These are phyloP conservation scores for Microcebus murinus DNA, from an alignment of 2,113 vertebrate genomes.

Conservation along the genomic window DNA sequence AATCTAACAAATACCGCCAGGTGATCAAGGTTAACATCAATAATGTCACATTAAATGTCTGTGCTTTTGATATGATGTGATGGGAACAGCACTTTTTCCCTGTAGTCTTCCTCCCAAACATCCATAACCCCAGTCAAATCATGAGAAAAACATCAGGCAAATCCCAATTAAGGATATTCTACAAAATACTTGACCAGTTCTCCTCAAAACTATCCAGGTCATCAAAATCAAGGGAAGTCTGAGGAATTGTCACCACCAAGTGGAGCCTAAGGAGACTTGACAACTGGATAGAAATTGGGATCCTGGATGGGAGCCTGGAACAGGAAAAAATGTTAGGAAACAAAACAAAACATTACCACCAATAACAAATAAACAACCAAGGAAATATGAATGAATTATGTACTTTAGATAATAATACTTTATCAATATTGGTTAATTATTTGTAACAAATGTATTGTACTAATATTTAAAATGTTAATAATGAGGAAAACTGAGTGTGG, in stretches of 20 bases:
- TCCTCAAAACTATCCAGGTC: background rate
- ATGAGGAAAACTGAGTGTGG: background rate
- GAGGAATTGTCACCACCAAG: background rate
- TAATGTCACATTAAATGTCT: background rate
- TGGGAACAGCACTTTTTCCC: background rate
- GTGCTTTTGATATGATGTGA: background rate
- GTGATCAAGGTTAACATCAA: background rate
- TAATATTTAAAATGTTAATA: background rate
- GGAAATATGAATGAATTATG: background rate
- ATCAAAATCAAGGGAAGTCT: background rate
- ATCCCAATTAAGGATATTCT: background rate
- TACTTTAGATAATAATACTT: background rate
- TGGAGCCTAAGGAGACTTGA: background rate
- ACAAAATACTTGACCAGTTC: background rate
- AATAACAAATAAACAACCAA: background rate
- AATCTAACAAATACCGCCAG: background rate
- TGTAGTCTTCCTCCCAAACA: background rate
- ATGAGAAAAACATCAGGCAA: background rate
- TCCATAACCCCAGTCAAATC: background rate
- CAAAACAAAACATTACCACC: background rate
- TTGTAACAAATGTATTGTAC: background rate
- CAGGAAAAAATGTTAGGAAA: background rate
- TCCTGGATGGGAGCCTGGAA: background rate
- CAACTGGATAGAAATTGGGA: background rate
- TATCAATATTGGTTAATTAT: background rate